Evolutionary conservation across 2,797 vertebrate species (phyloP).

Genomic region (Macropus fuliginosus): DNA sequence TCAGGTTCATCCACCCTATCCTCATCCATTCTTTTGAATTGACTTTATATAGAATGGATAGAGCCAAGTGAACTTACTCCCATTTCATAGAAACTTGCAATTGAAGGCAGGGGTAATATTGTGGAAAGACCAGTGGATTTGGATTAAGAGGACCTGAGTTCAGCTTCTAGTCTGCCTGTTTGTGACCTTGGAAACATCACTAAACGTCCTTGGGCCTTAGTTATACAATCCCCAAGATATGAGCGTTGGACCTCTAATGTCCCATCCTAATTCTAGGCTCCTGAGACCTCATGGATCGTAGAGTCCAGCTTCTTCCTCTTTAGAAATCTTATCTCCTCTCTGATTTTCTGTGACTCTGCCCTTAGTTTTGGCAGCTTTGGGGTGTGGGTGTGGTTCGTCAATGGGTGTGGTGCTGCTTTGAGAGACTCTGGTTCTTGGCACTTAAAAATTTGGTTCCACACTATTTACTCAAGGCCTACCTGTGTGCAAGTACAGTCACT

Average conservation of each 20-base stretch:
- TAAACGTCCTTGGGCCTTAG: neutral
- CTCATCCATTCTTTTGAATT: neutral
- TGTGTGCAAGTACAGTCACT: neutral
- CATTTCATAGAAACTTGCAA: neutral
- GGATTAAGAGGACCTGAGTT: neutral
- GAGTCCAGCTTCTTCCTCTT: constrained; percentile 3
- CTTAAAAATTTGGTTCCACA: neutral
- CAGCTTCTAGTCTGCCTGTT: neutral
- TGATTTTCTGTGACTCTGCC: constrained; percentile 32
- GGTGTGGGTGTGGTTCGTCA: neutral
- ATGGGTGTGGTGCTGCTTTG: neutral
- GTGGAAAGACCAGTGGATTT: neutral
- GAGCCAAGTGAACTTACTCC: constrained; percentile 19
- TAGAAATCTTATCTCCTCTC: constrained; percentile 33
- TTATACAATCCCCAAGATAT: neutral
- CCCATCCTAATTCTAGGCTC: neutral
- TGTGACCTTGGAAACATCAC: neutral
- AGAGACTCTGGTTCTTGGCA: neutral
- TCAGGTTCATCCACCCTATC: neutral
- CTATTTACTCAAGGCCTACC: neutral
- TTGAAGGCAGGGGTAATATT: neutral
- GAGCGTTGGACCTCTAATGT: neutral
- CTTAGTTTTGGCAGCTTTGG: constrained; percentile 33
- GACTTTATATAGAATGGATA: constrained; percentile 15
- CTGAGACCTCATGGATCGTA: neutral